Evolutionary conservation across 2,113 vertebrate genomes (phyloP), one percentile per base, ranked within the genome.

Genomic region (Sterrhoptilus dennistouni): DNA sequence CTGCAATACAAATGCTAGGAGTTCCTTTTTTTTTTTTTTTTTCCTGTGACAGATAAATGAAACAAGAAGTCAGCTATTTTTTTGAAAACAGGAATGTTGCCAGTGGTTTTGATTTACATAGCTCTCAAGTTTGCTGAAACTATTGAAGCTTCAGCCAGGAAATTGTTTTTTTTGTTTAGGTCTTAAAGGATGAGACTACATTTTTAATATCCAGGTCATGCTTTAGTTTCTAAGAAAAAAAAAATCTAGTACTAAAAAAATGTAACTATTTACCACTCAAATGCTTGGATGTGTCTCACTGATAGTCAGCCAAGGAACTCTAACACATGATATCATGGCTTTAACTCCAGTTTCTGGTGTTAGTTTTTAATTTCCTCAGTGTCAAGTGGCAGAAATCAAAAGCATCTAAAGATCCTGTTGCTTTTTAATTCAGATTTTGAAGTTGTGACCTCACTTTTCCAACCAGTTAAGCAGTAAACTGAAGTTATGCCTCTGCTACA

Each of bases 71-170:
- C 45, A 93, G 78, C 78, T 78, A 14, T 74, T 81, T 78, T 69
- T 69, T 61, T 31, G 23, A 66, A 83, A 84, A 82, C 71, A 88
- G 84, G 81, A 94, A 95, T 74, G 61, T 78, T 77, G 70, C 66
- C 57, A 90, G 82, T 35, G 75, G 68, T 71, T 96, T 89, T 92
- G 71, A 83, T 96, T 95, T 93, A 75, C 40, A 70, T 16, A 11
- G 69, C 68, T 87, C 35, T 79, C 3, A 5, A 93, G n/a, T 77
- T 94, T 49, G 54, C 40, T 71, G 29, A 79, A 75, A 52, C 27
- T 28, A 35, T 91, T 93, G 87, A 60, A 85, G 29, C 15, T 91
- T 86, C 38, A 81, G 27, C 24, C 54, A 93, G 76, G 85, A 95
- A 95, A 82, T 8, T 60, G 29, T 75, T 86, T 86, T 35, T 38